A percentile compares a stretch with the other conserved stretches of the same genome.
Evolutionary conservation across 1,140 invertebrate genomes (phyloP).

Genomic region (Conus betulinus): DNA sequence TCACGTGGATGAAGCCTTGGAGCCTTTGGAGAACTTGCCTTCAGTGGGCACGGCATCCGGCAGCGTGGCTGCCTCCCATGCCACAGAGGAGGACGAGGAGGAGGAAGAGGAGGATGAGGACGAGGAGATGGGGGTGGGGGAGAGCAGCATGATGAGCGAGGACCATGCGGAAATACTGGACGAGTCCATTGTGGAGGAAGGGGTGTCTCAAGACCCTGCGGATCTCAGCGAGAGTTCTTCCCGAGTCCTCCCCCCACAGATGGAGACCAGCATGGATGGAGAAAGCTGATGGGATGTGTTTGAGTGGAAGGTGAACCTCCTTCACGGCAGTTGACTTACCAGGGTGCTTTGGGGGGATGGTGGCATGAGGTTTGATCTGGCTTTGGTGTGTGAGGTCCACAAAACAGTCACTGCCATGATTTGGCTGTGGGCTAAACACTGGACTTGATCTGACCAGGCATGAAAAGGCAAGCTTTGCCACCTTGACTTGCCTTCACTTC

Average conservation of each 20-base stretch:
- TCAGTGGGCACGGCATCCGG: slow-evolving; percentile 3
- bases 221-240: slow-evolving; percentile 35
- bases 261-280: slow-evolving; percentile 29
- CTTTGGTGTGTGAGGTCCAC: too few species aligned
- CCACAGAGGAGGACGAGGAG: slow-evolving; percentile 28
- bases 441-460: too few species aligned
- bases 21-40: slow-evolving; percentile 26
- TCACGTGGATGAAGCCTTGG: slow-evolving; percentile 4
- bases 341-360: too few species aligned
- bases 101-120: slow-evolving; percentile 33
- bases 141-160: not conserved
- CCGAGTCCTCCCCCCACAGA: slow-evolving; percentile 14
- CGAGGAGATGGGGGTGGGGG: not conserved
- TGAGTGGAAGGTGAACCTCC: too few species aligned
- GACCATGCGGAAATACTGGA: not conserved
- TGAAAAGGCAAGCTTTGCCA: too few species aligned
- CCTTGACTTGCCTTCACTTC: too few species aligned
- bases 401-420: too few species aligned
- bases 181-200: slow-evolving; percentile 16
- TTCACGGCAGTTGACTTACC: too few species aligned
- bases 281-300: slow-evolving; percentile 8
- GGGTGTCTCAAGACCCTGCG: slow-evolving; percentile 17
- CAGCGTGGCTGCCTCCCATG: slow-evolving; percentile 20
- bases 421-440: too few species aligned
- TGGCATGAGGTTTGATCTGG: too few species aligned